Evolutionary conservation across 2,113 vertebrate genomes (phyloP).

Genomic region (Triplophysa siluroides): DNA sequence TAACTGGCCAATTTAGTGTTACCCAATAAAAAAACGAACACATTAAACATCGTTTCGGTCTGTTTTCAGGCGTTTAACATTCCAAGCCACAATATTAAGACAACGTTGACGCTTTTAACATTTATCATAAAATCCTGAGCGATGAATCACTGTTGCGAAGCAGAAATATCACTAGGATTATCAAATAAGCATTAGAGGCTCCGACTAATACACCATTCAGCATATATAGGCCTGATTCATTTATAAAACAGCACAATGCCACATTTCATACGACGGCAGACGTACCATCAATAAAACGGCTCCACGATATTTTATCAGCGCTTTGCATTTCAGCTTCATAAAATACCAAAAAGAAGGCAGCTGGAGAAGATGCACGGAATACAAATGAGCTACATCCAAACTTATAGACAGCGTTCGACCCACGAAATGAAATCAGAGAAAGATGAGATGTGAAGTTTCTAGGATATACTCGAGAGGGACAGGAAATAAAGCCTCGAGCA

Average conservation of each 20-base stretch:
- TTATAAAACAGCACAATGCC: conserved; percentile 24
- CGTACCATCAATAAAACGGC: conserved; percentile 34
- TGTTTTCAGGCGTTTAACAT: background rate
- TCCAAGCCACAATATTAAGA: background rate
- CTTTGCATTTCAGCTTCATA: conserved; percentile 33
- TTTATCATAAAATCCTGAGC: conserved; percentile 2
- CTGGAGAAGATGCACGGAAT: conserved; percentile 44
- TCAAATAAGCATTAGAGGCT: conserved; percentile 27
- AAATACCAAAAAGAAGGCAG: conserved; percentile 16
- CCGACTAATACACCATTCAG: conserved; percentile 24
- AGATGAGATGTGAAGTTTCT: conserved; percentile 55
- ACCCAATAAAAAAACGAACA: no score
- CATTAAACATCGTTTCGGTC: background rate
- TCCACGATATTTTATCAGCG: conserved; percentile 33
- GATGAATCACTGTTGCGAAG: background rate
- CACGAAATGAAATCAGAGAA: conserved; percentile 54
- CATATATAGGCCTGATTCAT: conserved; percentile 14
- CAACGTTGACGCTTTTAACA: background rate
- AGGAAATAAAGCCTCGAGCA: conserved; percentile 51
- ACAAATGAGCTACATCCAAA: conserved; percentile 52
- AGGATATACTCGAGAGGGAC: conserved; percentile 50
- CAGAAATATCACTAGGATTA: background rate
- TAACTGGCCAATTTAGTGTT: background rate
- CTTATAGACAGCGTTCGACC: conserved; percentile 44
- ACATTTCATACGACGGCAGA: conserved; percentile 27